Evolutionary conservation across 2,888 invertebrate species (phyloP), one percentile per base, ranked within the genome.

Genomic region (Ophonus ardosiacus): DNA sequence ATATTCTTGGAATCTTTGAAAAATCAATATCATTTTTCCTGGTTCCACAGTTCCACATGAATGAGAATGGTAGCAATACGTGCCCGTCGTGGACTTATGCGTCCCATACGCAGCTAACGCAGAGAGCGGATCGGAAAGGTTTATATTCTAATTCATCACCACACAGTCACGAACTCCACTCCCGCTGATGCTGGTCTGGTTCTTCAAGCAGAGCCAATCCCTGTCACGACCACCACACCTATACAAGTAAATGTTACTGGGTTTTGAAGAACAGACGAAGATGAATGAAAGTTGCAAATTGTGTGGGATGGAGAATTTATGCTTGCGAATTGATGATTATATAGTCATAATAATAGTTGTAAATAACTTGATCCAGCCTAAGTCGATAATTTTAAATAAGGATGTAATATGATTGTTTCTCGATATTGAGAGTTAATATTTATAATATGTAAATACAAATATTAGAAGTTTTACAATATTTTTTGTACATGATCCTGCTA

Each of bases 81-180:
- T 24, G 8, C 24, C 7, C 13, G 10, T 6, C 63, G 63, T 63
- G 63, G 63, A 24, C 13, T 21, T 24, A 24, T 31, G 31, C 31
- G 31, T 31, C 6, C 31, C 31, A 63, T 15, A 59, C 59, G 2
- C 7, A 0, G 61, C 8, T 61, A 61, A 61, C 61, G 21, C 18
- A 61, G 31, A 61, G 18, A 61, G 61, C 13, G 18, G 59, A 59
- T 15, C 15, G 21, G 17, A 63, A 63, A 24, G 63, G 18, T 81
- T 81, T 81, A 81, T 81, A 81, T 81, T 81, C 80, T 81, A 81
- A 81, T 81, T 81, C 80, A 81, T 81, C 61, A 40, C 80, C 40
- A 57, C 57, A 59, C 5, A 59, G 79, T 56, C 59, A 59, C 63
- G 63, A 40, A 38, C 17, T 56, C 40, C 31, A 31, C 31, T 31